A percentile compares a stretch with the other conserved stretches of the same genome.
Evolutionary conservation across 2,797 vertebrate species (phyloP).

Genomic region (Morelia viridis): DNA sequence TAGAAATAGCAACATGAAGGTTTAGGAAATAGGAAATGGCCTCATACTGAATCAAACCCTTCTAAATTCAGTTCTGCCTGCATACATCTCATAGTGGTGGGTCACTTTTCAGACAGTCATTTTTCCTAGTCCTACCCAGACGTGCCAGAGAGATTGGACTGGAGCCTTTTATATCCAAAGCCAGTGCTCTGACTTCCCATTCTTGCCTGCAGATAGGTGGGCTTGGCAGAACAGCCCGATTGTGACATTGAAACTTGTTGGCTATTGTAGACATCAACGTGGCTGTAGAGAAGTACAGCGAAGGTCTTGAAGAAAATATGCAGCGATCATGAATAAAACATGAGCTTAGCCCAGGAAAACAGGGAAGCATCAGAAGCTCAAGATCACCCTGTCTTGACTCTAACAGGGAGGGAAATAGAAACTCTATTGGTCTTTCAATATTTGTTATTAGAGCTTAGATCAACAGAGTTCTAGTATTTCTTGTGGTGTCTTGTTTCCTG

Average conservation of each 20-base stretch:
- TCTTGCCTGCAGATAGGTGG: neutral
- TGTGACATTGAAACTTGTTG: neutral
- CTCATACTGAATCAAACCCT: neutral
- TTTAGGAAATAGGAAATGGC: neutral
- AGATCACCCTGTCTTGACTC: neutral
- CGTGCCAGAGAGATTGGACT: neutral
- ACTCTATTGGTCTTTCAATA: neutral
- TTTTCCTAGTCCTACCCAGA: neutral
- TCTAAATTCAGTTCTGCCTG: neutral
- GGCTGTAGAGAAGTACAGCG: neutral
- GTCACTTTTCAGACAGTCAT: too few relatives aligned
- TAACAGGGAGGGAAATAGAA: neutral
- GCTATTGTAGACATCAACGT: neutral
- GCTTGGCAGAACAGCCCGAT: neutral
- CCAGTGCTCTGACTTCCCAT: neutral
- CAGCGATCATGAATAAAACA: neutral
- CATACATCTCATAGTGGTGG: neutral
- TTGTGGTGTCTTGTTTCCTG: neutral
- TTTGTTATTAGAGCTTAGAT: neutral
- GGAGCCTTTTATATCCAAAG: neutral
- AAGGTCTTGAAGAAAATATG: neutral
- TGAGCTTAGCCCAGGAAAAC: neutral
- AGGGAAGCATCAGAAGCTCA: neutral
- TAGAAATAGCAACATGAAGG: neutral
- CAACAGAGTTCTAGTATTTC: neutral